Conservation (phyloP, 2,888 invertebrate genomes). For the Apodemia arnacis region DNA sequence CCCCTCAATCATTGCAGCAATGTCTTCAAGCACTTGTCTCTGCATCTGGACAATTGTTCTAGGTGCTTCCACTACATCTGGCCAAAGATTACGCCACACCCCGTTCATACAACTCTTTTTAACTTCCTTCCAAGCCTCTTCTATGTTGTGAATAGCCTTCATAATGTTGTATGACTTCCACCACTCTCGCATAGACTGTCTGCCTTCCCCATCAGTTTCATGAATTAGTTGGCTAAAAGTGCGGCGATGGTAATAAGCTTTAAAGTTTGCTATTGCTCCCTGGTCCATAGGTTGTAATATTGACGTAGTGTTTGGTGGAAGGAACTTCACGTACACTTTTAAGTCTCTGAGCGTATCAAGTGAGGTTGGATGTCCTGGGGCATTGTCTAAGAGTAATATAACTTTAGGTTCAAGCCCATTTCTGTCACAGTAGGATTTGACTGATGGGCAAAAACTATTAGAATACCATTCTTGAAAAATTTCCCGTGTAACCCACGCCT, state of each 20-base stretch:
- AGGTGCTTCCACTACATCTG: slow-evolving; percentile 53
- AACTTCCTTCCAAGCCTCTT: slow-evolving; percentile 54
- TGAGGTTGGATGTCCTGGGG: too few species aligned
- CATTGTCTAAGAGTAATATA: too few species aligned
- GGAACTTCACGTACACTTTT: too few species aligned
- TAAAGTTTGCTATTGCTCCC: too few species aligned
- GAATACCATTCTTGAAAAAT: too few species aligned
- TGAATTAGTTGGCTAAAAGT: slow-evolving; percentile 62
- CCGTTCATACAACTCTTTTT: slow-evolving; percentile 48
- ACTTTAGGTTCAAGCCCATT: too few species aligned
- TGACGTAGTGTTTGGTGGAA: too few species aligned
- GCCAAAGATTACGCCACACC: slow-evolving; percentile 62
- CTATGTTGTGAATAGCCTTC: slow-evolving; percentile 68
- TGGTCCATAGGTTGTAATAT: too few species aligned
- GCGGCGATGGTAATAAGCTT: slow-evolving; percentile 64
- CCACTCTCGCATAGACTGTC: slow-evolving; percentile 70
- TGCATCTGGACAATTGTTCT: neutral
- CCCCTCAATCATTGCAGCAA: slow-evolving; percentile 69
- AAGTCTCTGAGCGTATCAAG: too few species aligned
- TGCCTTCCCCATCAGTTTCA: slow-evolving; percentile 63
- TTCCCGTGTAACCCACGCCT: too few species aligned
- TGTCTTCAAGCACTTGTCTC: slow-evolving; percentile 21
- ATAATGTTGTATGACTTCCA: slow-evolving; percentile 74
- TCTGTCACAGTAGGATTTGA: too few species aligned
- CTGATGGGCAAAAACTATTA: too few species aligned